Evolutionary conservation across 2,888 invertebrate species (phyloP).

Genomic region (Gastrophysa polygoni): DNA sequence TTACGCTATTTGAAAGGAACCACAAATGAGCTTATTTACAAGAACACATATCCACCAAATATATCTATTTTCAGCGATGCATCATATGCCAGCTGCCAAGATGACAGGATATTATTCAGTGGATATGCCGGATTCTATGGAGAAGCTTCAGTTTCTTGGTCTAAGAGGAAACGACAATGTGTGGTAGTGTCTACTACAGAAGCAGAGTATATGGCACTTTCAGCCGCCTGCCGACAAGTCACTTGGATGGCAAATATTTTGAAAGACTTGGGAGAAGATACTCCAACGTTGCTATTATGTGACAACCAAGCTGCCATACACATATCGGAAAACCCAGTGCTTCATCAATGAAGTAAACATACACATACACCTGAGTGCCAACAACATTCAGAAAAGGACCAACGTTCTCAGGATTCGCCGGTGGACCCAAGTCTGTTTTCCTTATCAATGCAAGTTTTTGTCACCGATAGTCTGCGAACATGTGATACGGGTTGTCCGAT

Average conservation of each 20-base stretch:
- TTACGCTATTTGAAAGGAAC: background rate
- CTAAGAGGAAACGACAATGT: background rate
- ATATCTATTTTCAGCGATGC: background rate
- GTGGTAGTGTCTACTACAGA: background rate
- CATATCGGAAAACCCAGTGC: background rate
- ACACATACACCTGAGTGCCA: no score
- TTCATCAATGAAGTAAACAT: background rate
- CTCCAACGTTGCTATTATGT: background rate
- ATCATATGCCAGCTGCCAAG: background rate
- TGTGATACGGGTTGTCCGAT: no score
- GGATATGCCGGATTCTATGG: background rate
- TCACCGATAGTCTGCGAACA: no score
- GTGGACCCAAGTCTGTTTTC: no score
- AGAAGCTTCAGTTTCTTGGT: background rate
- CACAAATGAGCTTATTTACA: background rate
- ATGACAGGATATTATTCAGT: background rate
- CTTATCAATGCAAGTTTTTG: no score
- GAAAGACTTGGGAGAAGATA: background rate
- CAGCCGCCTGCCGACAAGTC: background rate
- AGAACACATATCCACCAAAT: background rate
- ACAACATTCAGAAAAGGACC: no score
- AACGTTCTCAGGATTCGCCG: no score
- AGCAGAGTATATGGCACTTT: background rate
- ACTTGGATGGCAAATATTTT: background rate
- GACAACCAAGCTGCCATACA: slow-evolving; percentile 4